Conservation (phyloP, 2,797 vertebrate genomes). For the Hipposideros larvatus region DNA sequence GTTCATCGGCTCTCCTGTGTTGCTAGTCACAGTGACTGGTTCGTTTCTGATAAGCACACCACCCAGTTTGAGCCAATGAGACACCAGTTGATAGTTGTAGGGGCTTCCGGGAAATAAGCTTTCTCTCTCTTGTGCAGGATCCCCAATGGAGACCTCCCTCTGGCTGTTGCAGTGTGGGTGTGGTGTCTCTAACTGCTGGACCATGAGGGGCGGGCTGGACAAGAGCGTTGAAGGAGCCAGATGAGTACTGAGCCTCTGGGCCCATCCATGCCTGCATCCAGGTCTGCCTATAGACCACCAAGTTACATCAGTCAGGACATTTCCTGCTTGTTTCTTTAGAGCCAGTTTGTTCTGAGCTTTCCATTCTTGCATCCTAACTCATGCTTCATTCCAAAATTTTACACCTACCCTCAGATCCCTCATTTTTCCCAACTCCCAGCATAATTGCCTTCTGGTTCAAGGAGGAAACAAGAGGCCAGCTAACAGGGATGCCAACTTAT, state of each 20-base stretch:
- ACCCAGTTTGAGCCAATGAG: neutral
- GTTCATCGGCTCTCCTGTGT: neutral
- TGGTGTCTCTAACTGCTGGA: neutral
- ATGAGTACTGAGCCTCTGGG: neutral
- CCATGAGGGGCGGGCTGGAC: neutral
- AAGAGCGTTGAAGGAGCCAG: neutral
- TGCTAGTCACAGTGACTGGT: neutral
- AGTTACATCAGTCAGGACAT: neutral
- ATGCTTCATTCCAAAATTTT: neutral
- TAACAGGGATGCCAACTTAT: neutral
- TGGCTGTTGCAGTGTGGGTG: no score
- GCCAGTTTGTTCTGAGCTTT: neutral
- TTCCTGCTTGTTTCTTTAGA: neutral
- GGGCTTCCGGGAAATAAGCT: neutral
- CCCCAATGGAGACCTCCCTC: neutral
- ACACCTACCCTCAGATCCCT: neutral
- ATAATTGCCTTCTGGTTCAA: neutral
- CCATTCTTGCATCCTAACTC: neutral
- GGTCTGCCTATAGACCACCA: neutral
- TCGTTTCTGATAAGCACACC: neutral
- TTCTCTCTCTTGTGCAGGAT: neutral
- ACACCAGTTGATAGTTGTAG: neutral
- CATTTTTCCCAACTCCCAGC: neutral
- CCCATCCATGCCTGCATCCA: accelerated
- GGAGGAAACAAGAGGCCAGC: neutral